Conservation (phyloP, 2,888 invertebrate species). For the Drosophila mimetica region DNA sequence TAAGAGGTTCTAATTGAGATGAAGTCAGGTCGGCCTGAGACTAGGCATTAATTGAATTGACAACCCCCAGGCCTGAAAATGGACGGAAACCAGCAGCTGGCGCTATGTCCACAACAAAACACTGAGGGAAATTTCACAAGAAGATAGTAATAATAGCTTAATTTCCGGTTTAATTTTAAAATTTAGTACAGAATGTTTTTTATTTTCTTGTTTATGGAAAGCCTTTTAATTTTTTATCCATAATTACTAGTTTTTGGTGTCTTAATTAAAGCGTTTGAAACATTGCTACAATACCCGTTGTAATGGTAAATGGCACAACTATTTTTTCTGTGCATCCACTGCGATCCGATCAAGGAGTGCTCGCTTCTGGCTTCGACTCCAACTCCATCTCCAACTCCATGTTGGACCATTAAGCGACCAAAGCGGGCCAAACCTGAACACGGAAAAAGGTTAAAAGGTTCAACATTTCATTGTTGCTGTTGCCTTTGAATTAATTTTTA, state of each 20-base stretch:
- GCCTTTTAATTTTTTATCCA: too few species aligned
- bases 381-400: slow-evolving; percentile 29
- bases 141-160: too few species aligned
- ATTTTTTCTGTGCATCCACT: slow-evolving; percentile 23
- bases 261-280: neutral
- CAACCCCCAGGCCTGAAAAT: slow-evolving; percentile 49
- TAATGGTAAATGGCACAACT: too few species aligned
- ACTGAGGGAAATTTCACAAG: neutral
- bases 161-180: neutral
- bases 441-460: slow-evolving; percentile 77
- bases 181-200: neutral
- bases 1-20: slow-evolving; percentile 74
- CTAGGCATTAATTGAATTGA: slow-evolving; percentile 76
- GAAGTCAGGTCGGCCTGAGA: slow-evolving; percentile 20
- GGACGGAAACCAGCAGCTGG: slow-evolving; percentile 64
- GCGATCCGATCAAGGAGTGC: slow-evolving; percentile 64
- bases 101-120: slow-evolving; percentile 54
- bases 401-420: slow-evolving; percentile 60
- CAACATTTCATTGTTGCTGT: slow-evolving; percentile 64
- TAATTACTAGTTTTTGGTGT: too few species aligned
- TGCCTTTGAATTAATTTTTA: slow-evolving; percentile 77
- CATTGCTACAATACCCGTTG: too few species aligned
- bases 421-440: slow-evolving; percentile 42
- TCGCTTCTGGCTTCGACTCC: slow-evolving; percentile 38
- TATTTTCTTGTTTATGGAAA: neutral